phyloP scores from a whole-genome alignment of 2,888 invertebrate species.

The Chalcosyrphus nemorum region DNA sequence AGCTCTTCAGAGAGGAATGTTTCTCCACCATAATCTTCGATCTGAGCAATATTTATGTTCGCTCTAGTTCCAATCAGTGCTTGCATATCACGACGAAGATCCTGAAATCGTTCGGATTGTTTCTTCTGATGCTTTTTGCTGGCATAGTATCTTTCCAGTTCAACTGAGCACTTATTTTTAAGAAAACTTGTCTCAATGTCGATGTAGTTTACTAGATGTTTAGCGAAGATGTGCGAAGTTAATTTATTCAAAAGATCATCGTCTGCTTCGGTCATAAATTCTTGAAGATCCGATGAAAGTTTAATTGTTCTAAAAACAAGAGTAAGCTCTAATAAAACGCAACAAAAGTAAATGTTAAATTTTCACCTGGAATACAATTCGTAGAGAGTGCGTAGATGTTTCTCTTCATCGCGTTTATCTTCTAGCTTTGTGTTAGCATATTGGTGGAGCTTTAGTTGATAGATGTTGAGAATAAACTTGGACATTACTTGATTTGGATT shows the following conservation, averaged over 20 bases:
- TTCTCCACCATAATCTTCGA: conserved; percentile 98
- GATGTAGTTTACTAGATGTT: conserved; percentile 90
- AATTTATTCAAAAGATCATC: conserved; percentile 90
- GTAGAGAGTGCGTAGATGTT: conserved; percentile 93
- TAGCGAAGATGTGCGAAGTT: conserved; percentile 90
- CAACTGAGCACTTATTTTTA: conserved; percentile 88
- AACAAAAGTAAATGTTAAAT: too few species aligned
- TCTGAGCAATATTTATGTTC: conserved; percentile 96
- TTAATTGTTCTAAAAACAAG: conserved; percentile 86
- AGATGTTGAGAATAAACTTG: conserved; percentile 98
- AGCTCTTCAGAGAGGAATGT: conserved; percentile 97
- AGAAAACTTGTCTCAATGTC: conserved; percentile 90
- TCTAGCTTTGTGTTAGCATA: conserved; percentile 92
- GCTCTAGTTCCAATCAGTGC: conserved; percentile 95
- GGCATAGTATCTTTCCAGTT: conserved; percentile 93
- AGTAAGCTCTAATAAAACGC: neutral
- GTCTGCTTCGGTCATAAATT: conserved; percentile 91
- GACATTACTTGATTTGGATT: conserved; percentile 99
- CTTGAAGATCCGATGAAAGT: conserved; percentile 87
- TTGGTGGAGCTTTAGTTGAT: conserved; percentile 93
- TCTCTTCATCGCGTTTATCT: conserved; percentile 92
- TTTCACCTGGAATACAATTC: conserved; percentile 96
- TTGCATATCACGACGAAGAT: conserved; percentile 95
- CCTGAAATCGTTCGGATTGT: conserved; percentile 95
- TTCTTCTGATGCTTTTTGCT: conserved; percentile 97